Conservation (phyloP, 2,113 vertebrate genomes). For the Stigmatopora nigra region DNA sequence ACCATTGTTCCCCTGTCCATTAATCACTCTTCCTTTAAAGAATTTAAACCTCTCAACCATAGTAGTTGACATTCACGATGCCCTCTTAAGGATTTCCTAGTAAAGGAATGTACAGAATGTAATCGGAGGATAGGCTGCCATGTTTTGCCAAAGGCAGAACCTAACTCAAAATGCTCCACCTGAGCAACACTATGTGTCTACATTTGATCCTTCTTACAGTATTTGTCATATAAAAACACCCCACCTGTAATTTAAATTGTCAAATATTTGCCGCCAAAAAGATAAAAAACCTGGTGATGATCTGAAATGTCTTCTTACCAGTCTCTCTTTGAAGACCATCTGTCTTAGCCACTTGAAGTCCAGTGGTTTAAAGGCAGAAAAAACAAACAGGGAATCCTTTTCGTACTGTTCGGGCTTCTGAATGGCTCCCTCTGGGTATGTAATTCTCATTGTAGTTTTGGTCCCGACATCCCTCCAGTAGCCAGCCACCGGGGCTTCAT, state of each 20-base stretch:
- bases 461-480: conserved; percentile 88
- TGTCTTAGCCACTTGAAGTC: conserved; percentile 97
- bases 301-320: conserved; percentile 72
- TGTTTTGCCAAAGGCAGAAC: conserved; percentile 8
- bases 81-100: conserved; percentile 9
- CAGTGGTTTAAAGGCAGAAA: conserved; percentile 92
- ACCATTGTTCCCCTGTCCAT: background rate
- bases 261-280: background rate
- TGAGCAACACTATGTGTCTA: background rate
- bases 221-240: background rate
- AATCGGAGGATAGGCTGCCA: conserved; percentile 10
- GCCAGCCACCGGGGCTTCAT: conserved; percentile 86
- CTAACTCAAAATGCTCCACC: conserved; percentile 13
- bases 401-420: conserved; percentile 88
- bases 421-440: conserved; percentile 95
- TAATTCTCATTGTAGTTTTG: conserved; percentile 95
- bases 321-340: conserved; percentile 92
- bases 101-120: conserved; percentile 45
- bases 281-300: background rate
- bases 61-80: background rate
- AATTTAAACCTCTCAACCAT: conserved; percentile 19
- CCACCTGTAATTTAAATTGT: background rate
- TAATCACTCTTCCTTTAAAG: conserved; percentile 6
- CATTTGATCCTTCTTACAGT: background rate
- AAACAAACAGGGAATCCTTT: conserved; percentile 88